These are phyloP conservation scores for Monochamus alternatus DNA, from an alignment of 2,888 invertebrate genomes.

Conservation along the genomic window DNA sequence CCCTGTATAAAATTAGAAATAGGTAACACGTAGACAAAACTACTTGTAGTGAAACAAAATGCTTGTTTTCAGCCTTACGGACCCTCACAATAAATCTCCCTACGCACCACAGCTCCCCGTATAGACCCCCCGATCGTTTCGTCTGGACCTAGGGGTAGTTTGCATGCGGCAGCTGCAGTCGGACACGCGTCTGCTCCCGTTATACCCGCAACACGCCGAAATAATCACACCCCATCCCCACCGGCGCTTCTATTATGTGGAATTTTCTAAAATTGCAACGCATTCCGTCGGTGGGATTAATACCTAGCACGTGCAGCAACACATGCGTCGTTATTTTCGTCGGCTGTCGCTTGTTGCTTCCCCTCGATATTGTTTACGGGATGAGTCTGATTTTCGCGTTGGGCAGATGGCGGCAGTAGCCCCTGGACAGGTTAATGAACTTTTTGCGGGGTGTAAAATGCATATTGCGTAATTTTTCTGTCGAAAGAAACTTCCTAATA, in stretches of 20 bases:
- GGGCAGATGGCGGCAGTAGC: slow-evolving; percentile 6
- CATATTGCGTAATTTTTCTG: too few species aligned
- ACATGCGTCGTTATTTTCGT: slow-evolving; percentile 18
- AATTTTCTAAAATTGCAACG: slow-evolving; percentile 24
- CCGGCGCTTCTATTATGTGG: slow-evolving; percentile 7
- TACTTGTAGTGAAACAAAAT: too few species aligned
- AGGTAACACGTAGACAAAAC: too few species aligned
- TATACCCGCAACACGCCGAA: slow-evolving; percentile 36
- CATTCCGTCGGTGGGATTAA: slow-evolving; percentile 26
- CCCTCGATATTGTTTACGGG: slow-evolving; percentile 15
- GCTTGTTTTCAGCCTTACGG: too few species aligned
- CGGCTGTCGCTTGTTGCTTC: slow-evolving; percentile 8
- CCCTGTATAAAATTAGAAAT: too few species aligned
- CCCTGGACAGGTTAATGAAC: background rate
- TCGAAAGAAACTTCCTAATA: too few species aligned
- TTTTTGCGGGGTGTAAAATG: background rate
- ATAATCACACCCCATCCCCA: slow-evolving; percentile 39
- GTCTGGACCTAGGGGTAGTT: slow-evolving; percentile 25
- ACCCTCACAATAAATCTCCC: background rate
- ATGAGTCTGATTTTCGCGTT: background rate
- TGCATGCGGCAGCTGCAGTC: slow-evolving; percentile 23
- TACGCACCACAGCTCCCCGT: background rate
- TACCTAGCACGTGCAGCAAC: slow-evolving; percentile 12
- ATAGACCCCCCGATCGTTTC: slow-evolving; percentile 12
- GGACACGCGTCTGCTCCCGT: slow-evolving; percentile 46